Evolutionary conservation across 2,797 vertebrate species (phyloP).

Genomic region (Cossypha caffra): DNA sequence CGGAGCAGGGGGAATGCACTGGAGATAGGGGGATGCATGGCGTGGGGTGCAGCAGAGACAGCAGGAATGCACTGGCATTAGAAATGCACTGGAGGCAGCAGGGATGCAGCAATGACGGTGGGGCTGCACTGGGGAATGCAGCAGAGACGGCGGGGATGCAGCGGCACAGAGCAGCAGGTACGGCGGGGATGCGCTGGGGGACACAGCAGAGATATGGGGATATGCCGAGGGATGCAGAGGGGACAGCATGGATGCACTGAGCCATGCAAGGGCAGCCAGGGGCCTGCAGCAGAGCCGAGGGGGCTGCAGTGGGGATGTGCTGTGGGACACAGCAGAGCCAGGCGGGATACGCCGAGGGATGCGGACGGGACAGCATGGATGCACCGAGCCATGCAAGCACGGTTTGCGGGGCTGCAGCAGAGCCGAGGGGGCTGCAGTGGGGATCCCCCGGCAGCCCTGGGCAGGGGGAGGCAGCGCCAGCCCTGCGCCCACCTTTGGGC

Average conservation of each 20-base stretch:
- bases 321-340: not conserved
- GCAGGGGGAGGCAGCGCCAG: not conserved
- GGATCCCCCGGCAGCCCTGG: not conserved
- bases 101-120: not conserved
- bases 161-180: not conserved
- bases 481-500: constrained; percentile 63
- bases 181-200: not conserved
- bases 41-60: not conserved
- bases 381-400: not conserved
- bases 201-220: fast-evolving
- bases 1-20: not conserved
- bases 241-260: not conserved
- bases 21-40: not conserved
- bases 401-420: not conserved
- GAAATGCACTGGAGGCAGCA: not conserved
- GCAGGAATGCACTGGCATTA: not conserved
- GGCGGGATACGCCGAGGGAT: fast-evolving
- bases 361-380: fast-evolving
- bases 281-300: not conserved
- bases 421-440: not conserved
- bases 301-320: not conserved
- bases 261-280: not conserved
- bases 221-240: not conserved
- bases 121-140: not conserved
- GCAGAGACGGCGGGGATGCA: not conserved